Conservation (phyloP, 2,113 vertebrate genomes). For the Alligator sinensis region DNA sequence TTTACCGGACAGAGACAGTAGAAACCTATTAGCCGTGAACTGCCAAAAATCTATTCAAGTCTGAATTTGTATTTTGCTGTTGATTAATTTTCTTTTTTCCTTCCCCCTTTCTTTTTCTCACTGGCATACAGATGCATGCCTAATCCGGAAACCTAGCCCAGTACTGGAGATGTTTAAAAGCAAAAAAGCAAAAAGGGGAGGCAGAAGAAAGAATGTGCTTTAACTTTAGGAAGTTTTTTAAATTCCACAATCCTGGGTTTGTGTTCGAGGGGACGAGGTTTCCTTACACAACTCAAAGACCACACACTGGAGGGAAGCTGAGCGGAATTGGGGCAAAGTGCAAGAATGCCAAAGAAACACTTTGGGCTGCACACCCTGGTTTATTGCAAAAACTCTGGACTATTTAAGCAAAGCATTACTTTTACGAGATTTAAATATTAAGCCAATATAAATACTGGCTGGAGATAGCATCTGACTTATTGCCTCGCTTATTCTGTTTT, state of each 20-base stretch:
- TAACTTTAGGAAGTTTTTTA: background rate
- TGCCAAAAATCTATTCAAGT: background rate
- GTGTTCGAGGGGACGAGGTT: slow-evolving; percentile 38
- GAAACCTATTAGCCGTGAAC: slow-evolving; percentile 42
- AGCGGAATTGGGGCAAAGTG: slow-evolving; percentile 74
- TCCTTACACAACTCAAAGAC: slow-evolving; percentile 47
- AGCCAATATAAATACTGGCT: slow-evolving; percentile 60
- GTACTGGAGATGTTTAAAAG: background rate
- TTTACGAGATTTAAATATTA: slow-evolving; percentile 69
- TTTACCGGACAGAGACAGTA: slow-evolving; percentile 3
- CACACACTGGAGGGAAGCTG: slow-evolving; percentile 64
- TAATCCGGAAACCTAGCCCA: background rate
- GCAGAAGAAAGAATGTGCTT: background rate
- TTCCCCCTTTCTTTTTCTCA: background rate
- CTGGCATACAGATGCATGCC: background rate
- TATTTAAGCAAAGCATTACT: slow-evolving; percentile 57
- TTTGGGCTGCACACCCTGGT: slow-evolving; percentile 57
- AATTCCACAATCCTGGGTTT: slow-evolving; percentile 9
- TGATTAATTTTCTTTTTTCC: background rate
- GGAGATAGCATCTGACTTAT: slow-evolving; percentile 52
- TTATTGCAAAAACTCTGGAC: slow-evolving; percentile 64
- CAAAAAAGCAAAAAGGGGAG: background rate
- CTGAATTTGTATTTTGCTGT: background rate
- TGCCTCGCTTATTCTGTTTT: slow-evolving; percentile 6
- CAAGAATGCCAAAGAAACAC: slow-evolving; percentile 71